Evolutionary conservation across 2,797 vertebrate species (phyloP), one percentile per base, ranked within the genome.

Genomic region (Chloroceryle inda): DNA sequence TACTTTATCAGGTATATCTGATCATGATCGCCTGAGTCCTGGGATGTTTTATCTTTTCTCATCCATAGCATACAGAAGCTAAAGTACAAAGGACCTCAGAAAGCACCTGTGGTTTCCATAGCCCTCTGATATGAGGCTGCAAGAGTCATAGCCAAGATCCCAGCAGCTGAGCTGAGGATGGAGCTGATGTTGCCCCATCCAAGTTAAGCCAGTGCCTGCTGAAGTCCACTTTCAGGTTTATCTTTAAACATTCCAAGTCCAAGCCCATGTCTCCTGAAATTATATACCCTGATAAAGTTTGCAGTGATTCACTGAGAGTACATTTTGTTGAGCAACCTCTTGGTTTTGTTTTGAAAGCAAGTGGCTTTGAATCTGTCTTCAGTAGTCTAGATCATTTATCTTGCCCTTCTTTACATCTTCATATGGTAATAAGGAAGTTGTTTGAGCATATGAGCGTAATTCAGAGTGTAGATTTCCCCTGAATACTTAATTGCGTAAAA

Each of bases 281-380:
- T 12, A 40, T 22, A 62, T 71, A 71, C 56, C 68, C 77, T 95
- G 61, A n/a, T 93, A 22, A 90, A 91, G 56, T 89, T 80, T 87
- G n/a, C 77, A 58, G 72, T 95, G 89, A 90, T 89, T 94, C 83
- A 92, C 61, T 50, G 44, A 37, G 35, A 79, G 37, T 81, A 66
- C 33, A 31, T 91, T 94, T 93, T 64, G 44, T 96, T 95, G 77
- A 93, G 92, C 80, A 96, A 94, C 37, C 22, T 74, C 10, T 95
- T 89, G 74, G 52, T 61, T 87, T 93, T 79, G 20, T 95, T 96
- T 95, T 77, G 85, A 82, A 96, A 94, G 63, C 47, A 82, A 85
- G 53, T 85, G 61, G 47, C 53, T 93, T 94, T 92, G 86, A 92
- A 64, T 89, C 62, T 86, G 35, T 73, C 83, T 91, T 73, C 23